These are phyloP conservation scores for Siphamia tubifer DNA, from an alignment of 2,113 vertebrate genomes.

Conservation along the genomic window DNA sequence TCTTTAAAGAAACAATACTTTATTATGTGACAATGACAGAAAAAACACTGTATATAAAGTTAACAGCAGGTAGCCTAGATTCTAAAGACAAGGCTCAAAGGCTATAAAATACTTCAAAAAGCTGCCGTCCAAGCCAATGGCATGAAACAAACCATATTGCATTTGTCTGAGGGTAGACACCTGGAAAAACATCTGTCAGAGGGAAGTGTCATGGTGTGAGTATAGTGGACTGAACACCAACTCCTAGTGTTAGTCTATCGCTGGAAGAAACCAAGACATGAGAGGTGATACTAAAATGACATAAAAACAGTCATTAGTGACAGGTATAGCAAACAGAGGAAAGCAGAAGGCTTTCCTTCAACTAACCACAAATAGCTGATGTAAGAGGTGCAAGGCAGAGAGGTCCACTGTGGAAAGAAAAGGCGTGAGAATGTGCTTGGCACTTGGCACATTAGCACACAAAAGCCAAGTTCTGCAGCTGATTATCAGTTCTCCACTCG, in stretches of 20 bases:
- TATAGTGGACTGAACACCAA: neutral
- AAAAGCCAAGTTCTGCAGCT: slow-evolving; percentile 46
- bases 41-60: slow-evolving; percentile 19
- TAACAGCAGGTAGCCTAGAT: slow-evolving; percentile 30
- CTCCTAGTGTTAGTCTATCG: neutral
- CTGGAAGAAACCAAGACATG: neutral
- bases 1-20: slow-evolving; percentile 2
- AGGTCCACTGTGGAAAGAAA: slow-evolving; percentile 26
- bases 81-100: slow-evolving; percentile 34
- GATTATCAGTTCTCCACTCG: slow-evolving; percentile 55
- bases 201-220: neutral
- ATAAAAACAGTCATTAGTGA: neutral
- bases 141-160: slow-evolving; percentile 44
- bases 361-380: slow-evolving; percentile 17
- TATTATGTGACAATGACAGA: slow-evolving; percentile 9
- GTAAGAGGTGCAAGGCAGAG: neutral
- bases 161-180: slow-evolving; percentile 48
- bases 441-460: slow-evolving; percentile 55
- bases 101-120: slow-evolving; percentile 48
- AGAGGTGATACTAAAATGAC: neutral
- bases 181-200: slow-evolving; percentile 58
- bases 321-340: neutral
- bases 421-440: slow-evolving; percentile 11
- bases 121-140: slow-evolving; percentile 21
- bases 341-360: slow-evolving; percentile 37